These are phyloP conservation scores for Colostygia pectinataria DNA, from an alignment of 2,888 invertebrate genomes.

Conservation along the genomic window DNA sequence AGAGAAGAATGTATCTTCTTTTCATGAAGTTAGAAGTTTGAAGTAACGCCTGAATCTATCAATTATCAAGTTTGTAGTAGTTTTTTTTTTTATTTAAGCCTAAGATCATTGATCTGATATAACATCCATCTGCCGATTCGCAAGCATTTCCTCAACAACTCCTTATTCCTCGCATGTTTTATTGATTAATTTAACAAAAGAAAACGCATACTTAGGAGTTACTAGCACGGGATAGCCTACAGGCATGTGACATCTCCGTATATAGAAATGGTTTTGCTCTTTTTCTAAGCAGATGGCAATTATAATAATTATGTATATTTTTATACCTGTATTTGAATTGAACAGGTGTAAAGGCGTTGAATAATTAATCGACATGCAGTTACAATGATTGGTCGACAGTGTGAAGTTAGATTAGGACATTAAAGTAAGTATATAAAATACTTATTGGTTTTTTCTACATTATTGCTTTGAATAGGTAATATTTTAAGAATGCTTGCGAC, in stretches of 20 bases:
- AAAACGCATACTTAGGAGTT: slow-evolving; percentile 1
- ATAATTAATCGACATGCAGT: slow-evolving; percentile 14
- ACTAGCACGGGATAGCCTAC: background rate
- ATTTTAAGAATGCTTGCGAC: too few species aligned
- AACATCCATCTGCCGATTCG: background rate
- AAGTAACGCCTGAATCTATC: too few species aligned
- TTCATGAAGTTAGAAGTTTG: too few species aligned
- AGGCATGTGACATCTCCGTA: slow-evolving; percentile 36
- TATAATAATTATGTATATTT: slow-evolving; percentile 29
- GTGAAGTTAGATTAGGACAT: slow-evolving; percentile 21
- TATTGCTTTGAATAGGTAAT: too few species aligned
- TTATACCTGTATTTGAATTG: slow-evolving; percentile 1
- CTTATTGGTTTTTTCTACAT: too few species aligned
- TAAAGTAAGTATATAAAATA: background rate
- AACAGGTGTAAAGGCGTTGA: slow-evolving; percentile 22
- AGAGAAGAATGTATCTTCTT: too few species aligned
- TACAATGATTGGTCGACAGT: slow-evolving; percentile 12
- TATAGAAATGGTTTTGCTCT: slow-evolving; percentile 29
- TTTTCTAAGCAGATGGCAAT: slow-evolving; percentile 44
- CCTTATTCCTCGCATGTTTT: background rate
- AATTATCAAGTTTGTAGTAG: too few species aligned
- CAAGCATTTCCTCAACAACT: slow-evolving; percentile 1
- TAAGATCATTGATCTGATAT: too few species aligned
- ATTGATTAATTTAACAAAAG: slow-evolving; percentile 4
- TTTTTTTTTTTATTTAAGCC: background rate